Conservation (phyloP, 2,113 vertebrate species). For the Cathartes aura region DNA sequence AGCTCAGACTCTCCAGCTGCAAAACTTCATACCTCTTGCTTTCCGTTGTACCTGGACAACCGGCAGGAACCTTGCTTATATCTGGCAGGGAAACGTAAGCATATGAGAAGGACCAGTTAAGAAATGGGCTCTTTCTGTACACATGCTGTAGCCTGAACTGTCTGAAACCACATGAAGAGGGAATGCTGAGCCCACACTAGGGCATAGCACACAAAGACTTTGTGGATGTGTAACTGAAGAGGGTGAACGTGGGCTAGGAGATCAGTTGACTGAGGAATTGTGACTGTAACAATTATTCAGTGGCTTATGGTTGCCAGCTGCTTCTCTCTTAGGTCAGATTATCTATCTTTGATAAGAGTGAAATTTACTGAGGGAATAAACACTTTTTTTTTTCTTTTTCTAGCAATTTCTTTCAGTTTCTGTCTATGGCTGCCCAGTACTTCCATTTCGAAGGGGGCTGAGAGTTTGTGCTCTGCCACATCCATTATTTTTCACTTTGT, state of each 20-base stretch:
- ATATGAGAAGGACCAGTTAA: background rate
- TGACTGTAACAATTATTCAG: background rate
- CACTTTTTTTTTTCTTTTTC: background rate
- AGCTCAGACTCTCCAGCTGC: background rate
- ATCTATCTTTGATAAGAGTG: background rate
- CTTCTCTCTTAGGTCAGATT: background rate
- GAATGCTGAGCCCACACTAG: fast-evolving
- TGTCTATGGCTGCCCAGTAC: slow-evolving; percentile 11
- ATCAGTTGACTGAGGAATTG: background rate
- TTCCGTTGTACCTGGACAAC: background rate
- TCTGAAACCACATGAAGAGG: background rate
- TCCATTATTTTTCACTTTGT: slow-evolving; percentile 77
- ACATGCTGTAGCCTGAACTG: fast-evolving
- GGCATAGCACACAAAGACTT: fast-evolving
- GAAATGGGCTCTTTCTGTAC: background rate
- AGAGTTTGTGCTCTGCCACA: slow-evolving; percentile 69
- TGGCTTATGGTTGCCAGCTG: background rate
- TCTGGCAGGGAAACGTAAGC: background rate
- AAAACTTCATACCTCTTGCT: background rate
- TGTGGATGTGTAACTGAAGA: background rate
- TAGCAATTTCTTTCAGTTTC: background rate
- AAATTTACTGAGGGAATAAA: background rate
- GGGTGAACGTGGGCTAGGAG: fast-evolving
- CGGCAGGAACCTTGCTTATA: background rate
- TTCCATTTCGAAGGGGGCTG: background rate